Percentiles rank a stretch among this genome's conserved stretches.
phyloP scores from a whole-genome alignment of 2,113 vertebrate species.

The Corythornis madagascariensis region DNA sequence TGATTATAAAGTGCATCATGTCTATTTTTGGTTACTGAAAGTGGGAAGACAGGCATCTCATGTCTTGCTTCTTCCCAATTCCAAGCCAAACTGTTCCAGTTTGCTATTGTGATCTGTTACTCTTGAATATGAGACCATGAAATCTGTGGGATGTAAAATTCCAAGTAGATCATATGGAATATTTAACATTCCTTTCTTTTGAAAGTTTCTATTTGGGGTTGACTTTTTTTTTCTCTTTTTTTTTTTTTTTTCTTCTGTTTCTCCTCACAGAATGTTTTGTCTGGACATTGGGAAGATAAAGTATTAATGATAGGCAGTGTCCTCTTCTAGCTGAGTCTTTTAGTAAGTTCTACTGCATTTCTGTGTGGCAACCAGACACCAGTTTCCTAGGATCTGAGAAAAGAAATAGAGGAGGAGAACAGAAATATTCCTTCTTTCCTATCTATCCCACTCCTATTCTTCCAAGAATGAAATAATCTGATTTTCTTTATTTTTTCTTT shows the following conservation, averaged over 20 bases:
- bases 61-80: neutral
- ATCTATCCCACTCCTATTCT: neutral
- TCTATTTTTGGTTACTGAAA: neutral
- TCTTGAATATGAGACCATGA: neutral
- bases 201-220: accelerated
- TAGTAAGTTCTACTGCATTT: neutral
- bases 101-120: neutral
- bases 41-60: neutral
- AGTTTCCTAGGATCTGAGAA: neutral
- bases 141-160: neutral
- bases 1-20: neutral
- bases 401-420: neutral
- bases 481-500: neutral
- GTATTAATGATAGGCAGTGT: neutral
- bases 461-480: neutral
- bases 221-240: neutral
- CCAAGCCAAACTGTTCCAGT: neutral
- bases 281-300: neutral
- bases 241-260: accelerated
- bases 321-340: neutral
- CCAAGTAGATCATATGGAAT: accelerated
- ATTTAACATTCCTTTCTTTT: neutral
- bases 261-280: neutral
- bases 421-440: neutral
- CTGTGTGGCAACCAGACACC: neutral